phyloP scores from a whole-genome alignment of 2,797 vertebrate genomes.

The Epinephelus malabaricus region DNA sequence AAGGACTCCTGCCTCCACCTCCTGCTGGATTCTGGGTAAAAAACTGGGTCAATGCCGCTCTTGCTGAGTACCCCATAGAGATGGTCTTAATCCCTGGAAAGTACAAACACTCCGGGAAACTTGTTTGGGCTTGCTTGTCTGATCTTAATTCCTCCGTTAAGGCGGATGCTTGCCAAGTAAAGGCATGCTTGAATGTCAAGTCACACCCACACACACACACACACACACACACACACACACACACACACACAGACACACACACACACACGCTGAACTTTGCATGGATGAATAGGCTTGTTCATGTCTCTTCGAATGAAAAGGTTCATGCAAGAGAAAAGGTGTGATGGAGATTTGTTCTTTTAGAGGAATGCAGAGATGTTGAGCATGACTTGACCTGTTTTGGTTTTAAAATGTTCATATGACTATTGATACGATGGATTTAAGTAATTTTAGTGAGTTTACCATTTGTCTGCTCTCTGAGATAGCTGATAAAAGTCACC shows the following conservation, averaged over 20 bases:
- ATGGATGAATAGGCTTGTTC: constrained; percentile 32
- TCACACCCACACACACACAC: constrained; percentile 21
- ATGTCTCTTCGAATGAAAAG: constrained; percentile 15
- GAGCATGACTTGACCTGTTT: not conserved
- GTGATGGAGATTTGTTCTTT: constrained; percentile 4
- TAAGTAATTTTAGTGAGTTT: not conserved
- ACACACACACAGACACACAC: not conserved
- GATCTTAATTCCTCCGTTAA: constrained; percentile 47
- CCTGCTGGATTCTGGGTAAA: constrained; percentile 15
- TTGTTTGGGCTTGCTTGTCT: constrained; percentile 43
- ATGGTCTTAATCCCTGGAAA: constrained; percentile 32
- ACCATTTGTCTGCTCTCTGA: not conserved
- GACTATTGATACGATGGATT: not conserved
- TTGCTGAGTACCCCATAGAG: not conserved
- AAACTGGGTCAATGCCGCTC: constrained; percentile 38
- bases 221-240: constrained; percentile 35
- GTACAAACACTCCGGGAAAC: constrained; percentile 41
- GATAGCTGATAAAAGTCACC: not conserved
- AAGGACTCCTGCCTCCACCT: not conserved
- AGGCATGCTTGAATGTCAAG: constrained; percentile 47
- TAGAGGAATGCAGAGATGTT: not conserved
- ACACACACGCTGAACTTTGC: constrained; percentile 22
- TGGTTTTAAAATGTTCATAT: not conserved
- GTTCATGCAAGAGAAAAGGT: constrained; percentile 3
- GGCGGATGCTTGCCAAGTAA: constrained; percentile 41